Base-by-base conservation (phyloP, 2,113 vertebrate species). In the Chaetodon auriga region DNA sequence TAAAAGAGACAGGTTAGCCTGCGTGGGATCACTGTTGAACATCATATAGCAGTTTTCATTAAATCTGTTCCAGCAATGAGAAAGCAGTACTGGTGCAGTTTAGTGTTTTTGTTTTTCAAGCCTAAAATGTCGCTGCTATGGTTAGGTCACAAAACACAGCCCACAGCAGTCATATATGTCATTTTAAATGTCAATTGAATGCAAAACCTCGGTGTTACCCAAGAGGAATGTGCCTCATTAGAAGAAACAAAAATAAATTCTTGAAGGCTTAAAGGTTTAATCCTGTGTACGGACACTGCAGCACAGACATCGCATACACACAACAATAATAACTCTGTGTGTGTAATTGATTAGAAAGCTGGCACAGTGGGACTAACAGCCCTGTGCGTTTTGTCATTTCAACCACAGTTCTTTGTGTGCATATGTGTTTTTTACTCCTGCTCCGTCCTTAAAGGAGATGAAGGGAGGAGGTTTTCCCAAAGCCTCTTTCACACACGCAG, bases 121-220 rank as follows among this genome's bases (percentile, higher is more conserved):
- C 16, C 46, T 66, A 54, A 82, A 65, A 73, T 65, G 54, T 64
- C 30, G 48, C 48, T 51, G 75, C 78, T 60, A 16, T 68, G 71
- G 46, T 80, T 49, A 30, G 80, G 77, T 63, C 74, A 60, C 35
- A 38, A 41, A 57, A 80, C 74, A 75, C 58, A 61, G 78, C 86
- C 74, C 30, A 21, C 78, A 61, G 78, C n/a, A 5, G n/a, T 65
- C 25, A 57, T 71, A 10, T 75, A 30, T 68, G 68, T 14, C 45
- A 7, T 84, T 87, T 83, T 80, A 87, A 90, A 92, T 89, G 82
- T 90, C 84, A 89, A 68, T 72, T 73, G 57, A 71, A 90, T 84
- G 78, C 81, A 78, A 68, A 81, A 41, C 61, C 53, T 9, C 21
- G 15, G 38, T 41, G 19, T 53, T 49, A 36, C 25, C 19, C 49